Base-by-base conservation (phyloP, 2,113 vertebrate genomes). In the Vicugna pacos region DNA sequence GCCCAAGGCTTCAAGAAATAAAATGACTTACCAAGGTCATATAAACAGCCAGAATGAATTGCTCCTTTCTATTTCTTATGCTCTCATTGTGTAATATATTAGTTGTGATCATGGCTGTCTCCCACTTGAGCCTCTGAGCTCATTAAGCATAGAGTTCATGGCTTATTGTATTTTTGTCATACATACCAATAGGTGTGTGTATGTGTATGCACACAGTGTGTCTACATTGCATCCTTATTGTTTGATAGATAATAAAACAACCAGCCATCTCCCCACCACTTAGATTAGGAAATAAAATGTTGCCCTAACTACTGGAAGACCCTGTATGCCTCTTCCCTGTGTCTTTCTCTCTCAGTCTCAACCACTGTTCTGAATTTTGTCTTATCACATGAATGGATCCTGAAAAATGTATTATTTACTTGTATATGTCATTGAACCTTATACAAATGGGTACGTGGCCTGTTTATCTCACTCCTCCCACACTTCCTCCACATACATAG, bases 11-110 rank as follows among this genome's bases (percentile, higher is more conserved):
- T 97, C 19, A 73, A 86, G 81, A 89, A 94, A 82, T 84, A 65
- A 93, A 89, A 94, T 70, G 48, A 94, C 69, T 94, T 91, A 67
- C 24, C 85, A 86, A 93, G 72, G 62, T 96, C 62, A 54, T 88
- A n/a, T 50, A 70, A 76, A 13, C 42, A 95, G 75, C 42, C 84
- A 77, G 64, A 86, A 82, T 83, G 64, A 86, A 46, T 64, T 52
- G 19, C 16, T 81, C 89, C 82, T 94, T 75, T 76, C 19, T 58
- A 86, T 82, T 86, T 82, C 56, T 86, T 79, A 58, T 95, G 69
- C 90, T 48, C 58, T 97, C 50, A 89, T 28, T 42, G 38, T 52
- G 19, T 48, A 73, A 89, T 70, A 20, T 64, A 60, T 77, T 82
- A 26, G 5, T 58, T 82, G 35, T 76, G 28, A 96, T 48, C 62